Conservation (phyloP, 1,140 invertebrate species). For the Scaptomyza pallida region DNA sequence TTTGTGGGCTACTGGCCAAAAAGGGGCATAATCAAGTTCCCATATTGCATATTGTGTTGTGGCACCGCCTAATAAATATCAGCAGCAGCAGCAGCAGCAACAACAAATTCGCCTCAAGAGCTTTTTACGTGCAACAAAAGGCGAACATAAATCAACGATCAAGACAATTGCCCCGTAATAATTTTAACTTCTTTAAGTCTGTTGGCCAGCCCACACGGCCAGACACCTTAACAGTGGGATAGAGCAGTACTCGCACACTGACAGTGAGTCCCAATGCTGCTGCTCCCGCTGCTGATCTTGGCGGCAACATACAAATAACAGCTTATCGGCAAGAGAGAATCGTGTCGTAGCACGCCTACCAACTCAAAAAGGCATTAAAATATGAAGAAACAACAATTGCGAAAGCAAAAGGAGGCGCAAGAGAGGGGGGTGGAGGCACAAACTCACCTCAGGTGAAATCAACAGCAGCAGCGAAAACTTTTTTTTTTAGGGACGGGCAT, state of each 20-base stretch:
- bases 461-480: conserved; percentile 46
- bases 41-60: conserved; percentile 46
- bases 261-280: conserved; percentile 22
- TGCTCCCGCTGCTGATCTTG: conserved; percentile 60
- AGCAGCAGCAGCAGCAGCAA: conserved; percentile 44
- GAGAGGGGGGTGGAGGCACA: neutral
- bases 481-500: conserved; percentile 19
- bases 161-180: conserved; percentile 81
- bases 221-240: conserved; percentile 7
- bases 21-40: conserved; percentile 59
- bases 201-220: conserved; percentile 65
- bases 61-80: conserved; percentile 59
- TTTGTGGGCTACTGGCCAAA: conserved; percentile 49
- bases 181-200: conserved; percentile 81
- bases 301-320: conserved; percentile 78
- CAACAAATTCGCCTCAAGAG: neutral
- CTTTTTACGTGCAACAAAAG: conserved; percentile 47
- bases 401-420: conserved; percentile 2
- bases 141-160: conserved; percentile 80
- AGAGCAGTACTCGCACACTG: neutral
- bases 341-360: conserved; percentile 77
- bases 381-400: conserved; percentile 80
- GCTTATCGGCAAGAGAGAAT: conserved; percentile 73
- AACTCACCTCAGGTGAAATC: conserved; percentile 68
- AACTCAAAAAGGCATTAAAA: conserved; percentile 80